Conservation (phyloP, 2,888 invertebrate species). For the Strigamia transsilvanica region DNA sequence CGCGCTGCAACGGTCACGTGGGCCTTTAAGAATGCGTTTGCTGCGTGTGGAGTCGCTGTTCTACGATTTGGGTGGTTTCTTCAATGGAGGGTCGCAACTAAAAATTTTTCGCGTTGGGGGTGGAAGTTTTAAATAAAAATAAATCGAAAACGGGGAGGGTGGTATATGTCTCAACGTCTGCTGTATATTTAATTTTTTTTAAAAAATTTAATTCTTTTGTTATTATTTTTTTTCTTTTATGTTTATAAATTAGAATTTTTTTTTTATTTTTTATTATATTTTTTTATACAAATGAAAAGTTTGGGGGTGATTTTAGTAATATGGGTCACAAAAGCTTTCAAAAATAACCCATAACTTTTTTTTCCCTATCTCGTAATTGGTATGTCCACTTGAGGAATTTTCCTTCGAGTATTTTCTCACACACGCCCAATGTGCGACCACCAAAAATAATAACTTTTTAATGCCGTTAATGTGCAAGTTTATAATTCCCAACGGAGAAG, state of each 20-base stretch:
- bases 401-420: constrained; percentile 9
- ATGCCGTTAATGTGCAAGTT: not conserved
- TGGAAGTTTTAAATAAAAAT: not conserved
- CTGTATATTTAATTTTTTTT: not conserved
- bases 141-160: not conserved
- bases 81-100: constrained; percentile 11
- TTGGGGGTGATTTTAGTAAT: not conserved
- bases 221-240: too few relatives aligned
- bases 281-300: too few relatives aligned
- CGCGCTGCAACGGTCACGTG: not conserved
- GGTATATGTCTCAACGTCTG: not conserved
- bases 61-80: constrained; percentile 45
- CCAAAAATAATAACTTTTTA: constrained; percentile 16
- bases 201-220: too few relatives aligned
- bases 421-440: constrained; percentile 9
- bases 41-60: constrained; percentile 40
- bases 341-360: constrained; percentile 26
- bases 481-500: not conserved
- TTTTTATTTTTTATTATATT: too few relatives aligned
- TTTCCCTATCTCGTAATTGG: constrained; percentile 17
- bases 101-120: not conserved
- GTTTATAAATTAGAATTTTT: too few relatives aligned
- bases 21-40: not conserved
- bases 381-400: constrained; percentile 33
- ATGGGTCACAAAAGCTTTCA: not conserved